A percentile compares a stretch with the other conserved stretches of the same genome.
These are phyloP conservation scores for Nemurella pictetii DNA, from an alignment of 2,888 invertebrate genomes.

Conservation along the genomic window DNA sequence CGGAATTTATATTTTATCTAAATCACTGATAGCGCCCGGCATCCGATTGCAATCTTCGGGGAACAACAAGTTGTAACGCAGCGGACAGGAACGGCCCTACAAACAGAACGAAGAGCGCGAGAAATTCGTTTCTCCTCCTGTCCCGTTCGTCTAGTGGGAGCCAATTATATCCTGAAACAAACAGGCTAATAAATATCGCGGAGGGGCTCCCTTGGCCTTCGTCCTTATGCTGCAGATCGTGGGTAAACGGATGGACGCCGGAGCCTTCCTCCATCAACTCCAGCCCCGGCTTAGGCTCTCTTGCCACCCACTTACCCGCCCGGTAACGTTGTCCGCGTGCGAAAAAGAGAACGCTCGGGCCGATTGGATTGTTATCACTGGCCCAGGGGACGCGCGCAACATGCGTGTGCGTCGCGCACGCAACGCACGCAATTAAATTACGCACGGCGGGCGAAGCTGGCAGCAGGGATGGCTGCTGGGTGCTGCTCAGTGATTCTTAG, in stretches of 20 bases:
- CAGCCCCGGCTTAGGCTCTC: background rate
- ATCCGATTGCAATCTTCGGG: constrained; percentile 20
- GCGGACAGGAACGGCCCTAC: background rate
- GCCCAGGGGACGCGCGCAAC: background rate
- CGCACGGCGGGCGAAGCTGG: background rate
- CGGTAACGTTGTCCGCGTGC: background rate
- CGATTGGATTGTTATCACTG: constrained; percentile 22
- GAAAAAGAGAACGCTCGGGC: background rate
- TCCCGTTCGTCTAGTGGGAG: background rate
- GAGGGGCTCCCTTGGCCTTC: background rate
- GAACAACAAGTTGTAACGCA: constrained; percentile 23
- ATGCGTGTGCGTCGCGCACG: background rate
- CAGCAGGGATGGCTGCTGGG: background rate
- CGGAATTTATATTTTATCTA: constrained; percentile 21
- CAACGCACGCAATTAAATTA: constrained; percentile 19
- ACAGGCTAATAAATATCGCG: constrained; percentile 25
- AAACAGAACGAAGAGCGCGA: background rate
- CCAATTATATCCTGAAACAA: constrained; percentile 27
- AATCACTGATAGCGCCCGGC: constrained; percentile 1
- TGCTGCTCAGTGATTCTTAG: constrained; percentile 3
- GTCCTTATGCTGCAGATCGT: background rate
- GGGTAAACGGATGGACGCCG: constrained; percentile 17
- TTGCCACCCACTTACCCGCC: background rate
- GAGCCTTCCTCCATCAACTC: constrained; percentile 6
- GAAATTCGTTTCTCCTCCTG: background rate